Base-by-base conservation (phyloP, 2,113 vertebrate species). In the Odontophorus gujanensis region DNA sequence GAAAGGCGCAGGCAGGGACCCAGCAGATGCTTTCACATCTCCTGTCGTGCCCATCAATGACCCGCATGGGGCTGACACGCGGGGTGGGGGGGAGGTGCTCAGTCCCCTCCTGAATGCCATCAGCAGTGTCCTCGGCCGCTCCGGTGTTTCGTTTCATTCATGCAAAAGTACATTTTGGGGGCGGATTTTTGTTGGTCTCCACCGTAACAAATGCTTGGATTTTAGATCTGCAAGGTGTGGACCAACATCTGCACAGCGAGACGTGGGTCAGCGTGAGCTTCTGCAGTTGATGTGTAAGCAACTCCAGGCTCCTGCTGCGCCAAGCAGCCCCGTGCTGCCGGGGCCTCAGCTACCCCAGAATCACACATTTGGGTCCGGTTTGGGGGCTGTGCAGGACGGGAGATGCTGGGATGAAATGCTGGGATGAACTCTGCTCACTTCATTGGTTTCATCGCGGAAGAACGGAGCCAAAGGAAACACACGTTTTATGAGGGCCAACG, bases 1-100 rank as follows among this genome's bases (percentile, higher is more conserved):
- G 57, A 89, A 84, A 96, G 87, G 77, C 81, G 81, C 75, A 71
- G 59, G 89, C 89, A 76, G 13, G 92, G 89, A 85, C 43, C 51
- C 1, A 86, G 94, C 95, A 97, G 97, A 96, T 96, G 95, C 97
- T 93, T 92, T 93, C 80, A 88, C 95, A 95, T 95, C 96, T 96
- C 96, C 93, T 76, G 82, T 55, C 87, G 97, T 24, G 74, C 38
- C 77, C 78, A 21, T 91, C 86, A 96, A 92, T 79, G 92, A 89
- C 89, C 50, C 0, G 11, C 61, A 8, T 7, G 4, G 38, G 8
- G 80, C 6, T 36, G 91, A 95, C 53, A 26, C 40, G 40, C 12
- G 40, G 40, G 40, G 40, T 13, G 40, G 40, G 40, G 38, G 38
- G 38, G n/a, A n/a, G 40, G 40, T 40, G 40, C 40, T 40, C 40